A percentile compares a stretch with the other conserved stretches of the same genome.
Conservation (phyloP, 1,140 invertebrate species). For the Meloidogyne hapla region DNA sequence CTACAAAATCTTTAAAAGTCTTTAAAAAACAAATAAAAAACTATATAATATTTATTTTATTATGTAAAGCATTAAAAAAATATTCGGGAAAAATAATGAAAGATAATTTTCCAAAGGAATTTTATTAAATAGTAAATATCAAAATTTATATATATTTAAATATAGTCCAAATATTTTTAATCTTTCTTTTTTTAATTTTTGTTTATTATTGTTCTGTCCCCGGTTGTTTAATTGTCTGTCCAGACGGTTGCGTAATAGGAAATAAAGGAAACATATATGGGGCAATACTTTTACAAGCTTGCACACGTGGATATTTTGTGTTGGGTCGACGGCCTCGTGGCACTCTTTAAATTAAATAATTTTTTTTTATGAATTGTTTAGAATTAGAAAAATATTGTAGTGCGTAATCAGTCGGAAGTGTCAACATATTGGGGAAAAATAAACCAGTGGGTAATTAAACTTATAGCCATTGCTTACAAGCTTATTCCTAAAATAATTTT, state of each 20-base stretch:
- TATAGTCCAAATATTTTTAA: slow-evolving; percentile 10
- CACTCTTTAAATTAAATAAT: slow-evolving; percentile 54
- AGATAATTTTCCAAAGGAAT: no score
- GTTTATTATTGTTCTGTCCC: not conserved
- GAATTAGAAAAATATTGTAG: not conserved
- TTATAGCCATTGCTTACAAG: no score
- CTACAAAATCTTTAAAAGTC: no score
- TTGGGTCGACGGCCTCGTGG: slow-evolving; percentile 66
- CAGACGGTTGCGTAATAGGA: slow-evolving; percentile 66
- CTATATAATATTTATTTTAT: no score
- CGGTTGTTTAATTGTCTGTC: slow-evolving; percentile 51
- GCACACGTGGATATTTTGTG: slow-evolving; percentile 66
- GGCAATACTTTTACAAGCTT: slow-evolving; percentile 66
- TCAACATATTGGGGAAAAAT: no score
- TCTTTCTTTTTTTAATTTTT: not conserved
- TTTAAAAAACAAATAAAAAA: no score
- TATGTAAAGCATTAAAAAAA: no score
- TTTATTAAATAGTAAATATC: slow-evolving; percentile 11
- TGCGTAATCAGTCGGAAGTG: no score
- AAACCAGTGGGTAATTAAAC: no score
- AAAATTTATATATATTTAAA: no score
- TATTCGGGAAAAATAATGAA: no score
- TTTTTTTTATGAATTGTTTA: not conserved
- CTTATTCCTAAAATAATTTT: no score
- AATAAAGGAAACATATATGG: slow-evolving; percentile 66